phyloP scores from a whole-genome alignment of 1,140 invertebrate species.

The Aphaenogaster rudis region DNA sequence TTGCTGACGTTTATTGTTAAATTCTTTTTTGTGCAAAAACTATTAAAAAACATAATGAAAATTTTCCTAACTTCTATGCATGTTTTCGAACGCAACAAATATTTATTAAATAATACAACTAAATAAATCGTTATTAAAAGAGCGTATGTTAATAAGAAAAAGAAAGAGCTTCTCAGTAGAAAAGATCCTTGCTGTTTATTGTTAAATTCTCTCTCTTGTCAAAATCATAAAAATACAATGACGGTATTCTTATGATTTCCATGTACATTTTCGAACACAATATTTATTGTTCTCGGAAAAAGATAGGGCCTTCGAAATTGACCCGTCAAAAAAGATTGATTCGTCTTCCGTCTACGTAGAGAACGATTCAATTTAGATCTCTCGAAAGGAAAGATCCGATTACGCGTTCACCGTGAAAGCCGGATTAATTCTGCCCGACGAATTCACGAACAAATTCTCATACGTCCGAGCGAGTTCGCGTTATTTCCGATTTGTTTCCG shows the following conservation, averaged over 20 bases:
- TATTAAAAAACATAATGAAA: neutral
- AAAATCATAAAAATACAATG: neutral
- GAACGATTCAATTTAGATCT: conserved; percentile 6
- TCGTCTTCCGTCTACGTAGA: neutral
- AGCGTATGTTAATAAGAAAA: too few relatives aligned
- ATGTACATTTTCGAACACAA: neutral
- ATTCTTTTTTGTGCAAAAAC: neutral
- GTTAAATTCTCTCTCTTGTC: too few relatives aligned
- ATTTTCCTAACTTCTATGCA: neutral
- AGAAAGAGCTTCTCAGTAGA: too few relatives aligned
- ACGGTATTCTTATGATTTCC: neutral
- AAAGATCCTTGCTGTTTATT: too few relatives aligned
- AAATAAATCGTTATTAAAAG: too few relatives aligned
- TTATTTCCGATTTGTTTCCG: neutral
- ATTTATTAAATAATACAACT: too few relatives aligned
- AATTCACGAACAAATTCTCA: conserved; percentile 1
- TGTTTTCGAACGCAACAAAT: neutral
- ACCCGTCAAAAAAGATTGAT: neutral
- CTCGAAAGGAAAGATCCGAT: conserved; percentile 17
- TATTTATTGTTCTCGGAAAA: neutral
- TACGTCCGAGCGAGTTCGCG: neutral
- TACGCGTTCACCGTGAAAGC: conserved; percentile 6
- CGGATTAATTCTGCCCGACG: conserved; percentile 11
- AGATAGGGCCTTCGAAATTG: neutral
- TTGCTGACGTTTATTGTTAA: neutral